These are phyloP conservation scores for Lypha dubia DNA, from an alignment of 2,888 invertebrate species.

Conservation along the genomic window DNA sequence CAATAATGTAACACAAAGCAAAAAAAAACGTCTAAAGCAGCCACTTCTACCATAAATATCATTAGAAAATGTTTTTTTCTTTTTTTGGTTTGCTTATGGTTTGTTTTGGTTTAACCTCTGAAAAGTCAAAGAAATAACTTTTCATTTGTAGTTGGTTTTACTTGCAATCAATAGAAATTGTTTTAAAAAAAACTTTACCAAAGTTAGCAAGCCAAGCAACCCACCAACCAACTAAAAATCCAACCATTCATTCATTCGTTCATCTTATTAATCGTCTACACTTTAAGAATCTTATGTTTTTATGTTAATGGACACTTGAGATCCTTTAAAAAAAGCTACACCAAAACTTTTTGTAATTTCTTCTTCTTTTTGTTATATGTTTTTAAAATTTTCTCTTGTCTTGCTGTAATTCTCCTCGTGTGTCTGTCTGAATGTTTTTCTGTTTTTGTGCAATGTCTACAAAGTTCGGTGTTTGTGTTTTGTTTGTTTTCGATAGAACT, in stretches of 20 bases:
- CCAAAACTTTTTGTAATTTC: constrained; percentile 4
- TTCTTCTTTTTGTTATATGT: not conserved
- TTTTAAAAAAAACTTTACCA: constrained; percentile 10
- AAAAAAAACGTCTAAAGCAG: constrained; percentile 40
- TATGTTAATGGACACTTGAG: constrained; percentile 65
- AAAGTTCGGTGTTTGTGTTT: constrained; percentile 20
- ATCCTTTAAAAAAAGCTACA: constrained; percentile 41
- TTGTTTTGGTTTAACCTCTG: constrained; percentile 31
- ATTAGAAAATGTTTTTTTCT: constrained; percentile 13
- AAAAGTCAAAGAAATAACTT: constrained; percentile 40
- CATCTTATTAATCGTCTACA: constrained; percentile 54
- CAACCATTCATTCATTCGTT: not conserved
- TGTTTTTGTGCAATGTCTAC: constrained; percentile 18
- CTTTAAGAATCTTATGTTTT: constrained; percentile 38
- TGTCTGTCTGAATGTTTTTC: not conserved
- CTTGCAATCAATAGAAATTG: constrained; percentile 31
- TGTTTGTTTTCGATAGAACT: not conserved
- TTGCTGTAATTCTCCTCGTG: not conserved
- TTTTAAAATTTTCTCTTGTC: not conserved
- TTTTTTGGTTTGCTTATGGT: constrained; percentile 12
- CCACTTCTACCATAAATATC: constrained; percentile 40
- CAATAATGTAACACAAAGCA: constrained; percentile 31
- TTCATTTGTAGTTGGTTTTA: not conserved
- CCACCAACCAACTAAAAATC: not conserved
- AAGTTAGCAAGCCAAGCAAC: constrained; percentile 18